phyloP scores from a whole-genome alignment of 2,113 vertebrate species.

The Emydocephalus ijimae region DNA sequence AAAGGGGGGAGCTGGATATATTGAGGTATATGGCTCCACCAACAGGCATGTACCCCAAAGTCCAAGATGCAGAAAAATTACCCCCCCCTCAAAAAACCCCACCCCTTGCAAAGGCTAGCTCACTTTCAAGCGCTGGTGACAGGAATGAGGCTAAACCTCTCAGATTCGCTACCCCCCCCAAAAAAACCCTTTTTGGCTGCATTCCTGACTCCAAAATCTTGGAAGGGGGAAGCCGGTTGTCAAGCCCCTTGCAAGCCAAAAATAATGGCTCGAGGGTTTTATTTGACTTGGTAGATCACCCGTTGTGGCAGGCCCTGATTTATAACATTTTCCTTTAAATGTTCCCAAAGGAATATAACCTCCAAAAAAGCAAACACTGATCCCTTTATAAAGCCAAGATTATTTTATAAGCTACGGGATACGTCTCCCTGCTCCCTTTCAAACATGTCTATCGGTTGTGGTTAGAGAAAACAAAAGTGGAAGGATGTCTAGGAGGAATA shows the following conservation, averaged over 20 bases:
- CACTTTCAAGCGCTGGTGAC: neutral
- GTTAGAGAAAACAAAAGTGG: neutral
- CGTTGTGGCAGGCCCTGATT: neutral
- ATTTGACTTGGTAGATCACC: neutral
- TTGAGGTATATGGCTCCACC: neutral
- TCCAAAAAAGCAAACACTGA: neutral
- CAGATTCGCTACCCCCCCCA: neutral
- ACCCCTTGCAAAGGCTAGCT: neutral
- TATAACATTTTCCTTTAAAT: neutral
- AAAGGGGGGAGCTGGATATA: no score
- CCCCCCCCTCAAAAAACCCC: no score
- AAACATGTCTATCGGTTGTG: neutral
- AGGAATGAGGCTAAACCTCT: neutral
- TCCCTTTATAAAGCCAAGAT: slow-evolving; percentile 2
- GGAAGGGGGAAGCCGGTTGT: neutral
- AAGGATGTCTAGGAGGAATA: neutral
- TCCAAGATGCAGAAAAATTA: neutral
- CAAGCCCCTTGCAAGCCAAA: neutral
- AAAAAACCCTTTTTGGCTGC: neutral
- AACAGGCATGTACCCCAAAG: neutral
- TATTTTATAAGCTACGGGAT: neutral
- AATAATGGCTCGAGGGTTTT: neutral
- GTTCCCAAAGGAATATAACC: neutral
- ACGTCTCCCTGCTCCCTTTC: neutral
- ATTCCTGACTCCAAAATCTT: neutral